Evolutionary conservation across 2,888 invertebrate species (phyloP), one percentile per base, ranked within the genome.

Genomic region (Papilio elwesi): DNA sequence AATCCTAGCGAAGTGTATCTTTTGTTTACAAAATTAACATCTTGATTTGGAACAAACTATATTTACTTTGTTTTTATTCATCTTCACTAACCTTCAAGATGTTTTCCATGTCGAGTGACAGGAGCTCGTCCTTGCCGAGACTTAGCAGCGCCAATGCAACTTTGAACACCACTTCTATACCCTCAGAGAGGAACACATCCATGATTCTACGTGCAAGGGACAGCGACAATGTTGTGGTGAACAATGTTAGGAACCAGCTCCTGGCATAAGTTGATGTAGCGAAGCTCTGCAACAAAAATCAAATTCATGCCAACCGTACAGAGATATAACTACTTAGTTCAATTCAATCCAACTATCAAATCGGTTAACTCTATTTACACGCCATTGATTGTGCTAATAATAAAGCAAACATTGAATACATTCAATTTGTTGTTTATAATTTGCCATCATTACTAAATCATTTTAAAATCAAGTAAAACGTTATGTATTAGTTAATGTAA

Each of bases 191-290:
- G 89, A 99, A 99, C 8, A 99, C 97, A 90, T 99, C 99, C 97
- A 99, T 99, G 73, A 99, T 97, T 74, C 97, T 95, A 87, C 98
- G 98, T 64, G 99, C 98, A 73, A 99, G 94, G 52, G 98, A 97
- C 78, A 99, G 93, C 43, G 98, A 97, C 59, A 99, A 95, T 4
- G 98, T 97, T 8, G 99, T 99, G 4, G 99, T 98, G 90, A 99
- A 99, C n/a, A 99, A 94, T 0, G 99, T 99, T 62, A 99, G 95
- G 91, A 99, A 99, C 99, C 99, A 99, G 78, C 98, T 98, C 77
- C 98, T 98, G 11, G 99, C 99, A 87, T 99, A 99, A 96, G 99
- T 98, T 11, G 98, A 98, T 0, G 99, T 99, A 90, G 98, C 98
- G 93, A 99, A 99, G 91, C 97, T 97, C 96, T 96, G 96, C n/a